A percentile compares a stretch with the other conserved stretches of the same genome.
Conservation (phyloP, 1,140 invertebrate genomes). For the Ceratosolen solmsi region DNA sequence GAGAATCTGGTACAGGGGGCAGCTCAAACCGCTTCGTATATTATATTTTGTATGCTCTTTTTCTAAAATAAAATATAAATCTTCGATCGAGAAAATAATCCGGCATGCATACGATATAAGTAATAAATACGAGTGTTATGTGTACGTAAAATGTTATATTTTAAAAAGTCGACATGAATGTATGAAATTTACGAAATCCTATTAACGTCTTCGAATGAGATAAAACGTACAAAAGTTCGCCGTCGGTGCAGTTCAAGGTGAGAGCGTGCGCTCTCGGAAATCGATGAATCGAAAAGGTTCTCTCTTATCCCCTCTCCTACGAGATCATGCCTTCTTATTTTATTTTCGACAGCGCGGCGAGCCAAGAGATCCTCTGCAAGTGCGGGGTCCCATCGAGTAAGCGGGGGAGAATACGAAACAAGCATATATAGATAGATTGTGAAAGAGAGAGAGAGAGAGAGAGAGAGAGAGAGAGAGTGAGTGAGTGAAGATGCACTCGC, state of each 20-base stretch:
- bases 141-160: conserved; percentile 25
- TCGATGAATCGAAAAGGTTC: conserved; percentile 44
- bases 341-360: conserved; percentile 19
- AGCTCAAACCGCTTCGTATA: conserved; percentile 31
- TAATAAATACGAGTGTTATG: conserved; percentile 47
- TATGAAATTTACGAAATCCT: conserved; percentile 48
- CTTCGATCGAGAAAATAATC: conserved; percentile 43
- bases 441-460: not conserved
- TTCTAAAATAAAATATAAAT: conserved; percentile 34
- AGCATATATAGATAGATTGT: not conserved
- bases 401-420: not conserved
- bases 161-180: conserved; percentile 36
- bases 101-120: conserved; percentile 4
- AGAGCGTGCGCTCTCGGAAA: conserved; percentile 11
- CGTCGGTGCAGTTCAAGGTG: conserved; percentile 34
- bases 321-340: conserved; percentile 17
- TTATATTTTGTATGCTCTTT: conserved; percentile 5
- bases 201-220: conserved; percentile 41
- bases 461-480: not conserved
- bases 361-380: conserved; percentile 4
- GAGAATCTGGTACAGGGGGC: conserved; percentile 30
- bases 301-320: conserved; percentile 29
- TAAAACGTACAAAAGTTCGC: conserved; percentile 5
- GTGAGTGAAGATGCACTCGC: conserved; percentile 6
- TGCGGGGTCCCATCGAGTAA: conserved; percentile 39